These are phyloP conservation scores for Heterodera schachtii DNA, from an alignment of 1,140 invertebrate species.

Conservation along the genomic window DNA sequence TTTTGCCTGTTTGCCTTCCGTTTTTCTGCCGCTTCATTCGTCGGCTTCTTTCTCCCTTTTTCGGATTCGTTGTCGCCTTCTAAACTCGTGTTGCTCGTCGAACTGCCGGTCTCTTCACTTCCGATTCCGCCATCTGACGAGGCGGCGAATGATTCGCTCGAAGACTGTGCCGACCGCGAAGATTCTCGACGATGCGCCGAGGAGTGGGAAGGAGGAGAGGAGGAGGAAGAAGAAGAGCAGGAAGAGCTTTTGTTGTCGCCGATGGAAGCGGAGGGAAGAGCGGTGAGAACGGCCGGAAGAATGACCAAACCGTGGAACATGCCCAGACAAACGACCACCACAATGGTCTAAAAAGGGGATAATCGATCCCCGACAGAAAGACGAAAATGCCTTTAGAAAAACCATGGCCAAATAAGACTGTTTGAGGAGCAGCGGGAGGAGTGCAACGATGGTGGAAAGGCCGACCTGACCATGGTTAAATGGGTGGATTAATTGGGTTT, in stretches of 20 bases:
- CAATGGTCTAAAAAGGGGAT: conserved; percentile 45
- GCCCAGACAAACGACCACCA: conserved; percentile 60
- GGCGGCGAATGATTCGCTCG: conserved; percentile 14
- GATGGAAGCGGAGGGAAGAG: conserved; percentile 29
- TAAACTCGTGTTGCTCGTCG: conserved; percentile 37
- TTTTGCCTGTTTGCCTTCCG: not conserved
- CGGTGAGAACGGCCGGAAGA: conserved; percentile 56
- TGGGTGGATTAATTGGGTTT: not conserved
- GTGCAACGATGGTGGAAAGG: conserved; percentile 62
- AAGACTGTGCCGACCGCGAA: conserved; percentile 11
- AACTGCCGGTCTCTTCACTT: conserved; percentile 14
- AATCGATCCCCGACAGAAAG: not conserved
- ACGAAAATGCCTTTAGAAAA: conserved; percentile 48
- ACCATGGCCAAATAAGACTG: conserved; percentile 62
- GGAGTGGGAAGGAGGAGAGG: not conserved
- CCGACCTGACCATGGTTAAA: conserved; percentile 45
- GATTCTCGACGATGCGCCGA: conserved; percentile 14
- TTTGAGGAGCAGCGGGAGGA: conserved; percentile 58
- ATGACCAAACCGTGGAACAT: conserved; percentile 62
- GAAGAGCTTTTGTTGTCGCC: conserved; percentile 13
- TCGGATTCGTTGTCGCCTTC: not conserved
- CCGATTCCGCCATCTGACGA: conserved; percentile 6
- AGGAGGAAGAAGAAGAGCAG: conserved; percentile 1
- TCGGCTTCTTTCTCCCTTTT: no score
- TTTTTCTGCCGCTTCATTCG: not conserved